Evolutionary conservation across 2,113 vertebrate genomes (phyloP).

Genomic region (Bucco capensis): DNA sequence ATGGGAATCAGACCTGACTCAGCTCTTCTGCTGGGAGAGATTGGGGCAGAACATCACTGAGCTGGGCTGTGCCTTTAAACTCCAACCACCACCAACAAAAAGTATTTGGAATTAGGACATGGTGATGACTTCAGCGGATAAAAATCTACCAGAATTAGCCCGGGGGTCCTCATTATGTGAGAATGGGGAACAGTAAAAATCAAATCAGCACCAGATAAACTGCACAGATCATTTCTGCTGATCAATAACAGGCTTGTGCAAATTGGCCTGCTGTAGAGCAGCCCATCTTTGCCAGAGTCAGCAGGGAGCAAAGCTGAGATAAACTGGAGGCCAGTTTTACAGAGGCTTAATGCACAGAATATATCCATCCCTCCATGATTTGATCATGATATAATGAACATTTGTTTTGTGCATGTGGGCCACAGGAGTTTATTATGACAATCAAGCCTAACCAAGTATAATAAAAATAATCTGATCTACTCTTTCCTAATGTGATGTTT

Average conservation of each 20-base stretch:
- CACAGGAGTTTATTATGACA: not conserved
- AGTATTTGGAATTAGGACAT: not conserved
- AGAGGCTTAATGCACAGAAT: not conserved
- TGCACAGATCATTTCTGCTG: not conserved
- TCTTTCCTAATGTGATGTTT: not conserved
- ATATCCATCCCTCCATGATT: not conserved
- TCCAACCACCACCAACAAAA: not conserved
- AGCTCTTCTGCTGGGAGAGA: not conserved
- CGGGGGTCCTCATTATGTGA: constrained; percentile 3
- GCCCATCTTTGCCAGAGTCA: not conserved
- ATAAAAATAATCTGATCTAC: not conserved
- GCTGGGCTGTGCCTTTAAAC: not conserved
- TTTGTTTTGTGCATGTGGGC: not conserved
- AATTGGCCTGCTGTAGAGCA: not conserved
- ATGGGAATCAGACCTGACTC: not conserved
- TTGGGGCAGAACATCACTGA: not conserved
- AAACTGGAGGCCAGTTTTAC: not conserved
- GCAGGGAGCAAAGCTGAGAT: not conserved
- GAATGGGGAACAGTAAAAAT: constrained; percentile 8
- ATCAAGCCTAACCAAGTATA: not conserved
- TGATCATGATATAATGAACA: not conserved
- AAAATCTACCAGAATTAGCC: constrained; percentile 1
- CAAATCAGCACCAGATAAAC: constrained; percentile 45
- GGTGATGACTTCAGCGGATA: constrained; percentile 17
- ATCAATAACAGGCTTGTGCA: constrained; percentile 33